Evolutionary conservation across 2,888 invertebrate genomes (phyloP).

Genomic region (Perizoma affinitatum): DNA sequence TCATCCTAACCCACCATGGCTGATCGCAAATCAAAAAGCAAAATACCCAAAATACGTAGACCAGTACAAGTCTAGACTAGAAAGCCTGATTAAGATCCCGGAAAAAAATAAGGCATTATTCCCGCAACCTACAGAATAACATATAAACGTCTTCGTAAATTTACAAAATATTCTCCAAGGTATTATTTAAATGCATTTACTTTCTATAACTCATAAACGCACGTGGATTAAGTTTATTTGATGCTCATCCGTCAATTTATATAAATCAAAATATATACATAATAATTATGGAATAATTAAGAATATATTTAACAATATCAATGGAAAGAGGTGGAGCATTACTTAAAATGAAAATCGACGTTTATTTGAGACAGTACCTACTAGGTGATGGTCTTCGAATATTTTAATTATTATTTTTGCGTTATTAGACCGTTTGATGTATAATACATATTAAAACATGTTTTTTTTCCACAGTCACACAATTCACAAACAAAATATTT

Average conservation of each 20-base stretch:
- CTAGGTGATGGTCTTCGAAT: not conserved
- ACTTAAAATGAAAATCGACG: not conserved
- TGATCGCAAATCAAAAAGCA: conserved; percentile 29
- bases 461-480: not conserved
- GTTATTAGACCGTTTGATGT: not conserved
- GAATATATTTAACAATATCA: not conserved
- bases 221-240: conserved; percentile 19
- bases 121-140: conserved; percentile 26
- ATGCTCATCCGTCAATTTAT: conserved; percentile 3
- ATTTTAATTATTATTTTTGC: not conserved
- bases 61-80: conserved; percentile 14
- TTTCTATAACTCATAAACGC: conserved; percentile 9
- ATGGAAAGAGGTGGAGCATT: conserved; percentile 1
- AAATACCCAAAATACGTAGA: conserved; percentile 20
- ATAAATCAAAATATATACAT: not conserved
- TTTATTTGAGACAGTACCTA: not conserved
- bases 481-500: not conserved
- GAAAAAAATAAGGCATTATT: conserved; percentile 14
- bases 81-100: conserved; percentile 18
- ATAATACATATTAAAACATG: too few species aligned
- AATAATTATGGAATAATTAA: too few species aligned
- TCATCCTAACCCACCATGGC: conserved; percentile 44
- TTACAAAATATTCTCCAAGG: conserved; percentile 33
- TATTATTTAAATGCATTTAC: conserved; percentile 31
- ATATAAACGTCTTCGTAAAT: conserved; percentile 26